Conservation (phyloP, 2,797 vertebrate species). For the Smutsia gigantea region DNA sequence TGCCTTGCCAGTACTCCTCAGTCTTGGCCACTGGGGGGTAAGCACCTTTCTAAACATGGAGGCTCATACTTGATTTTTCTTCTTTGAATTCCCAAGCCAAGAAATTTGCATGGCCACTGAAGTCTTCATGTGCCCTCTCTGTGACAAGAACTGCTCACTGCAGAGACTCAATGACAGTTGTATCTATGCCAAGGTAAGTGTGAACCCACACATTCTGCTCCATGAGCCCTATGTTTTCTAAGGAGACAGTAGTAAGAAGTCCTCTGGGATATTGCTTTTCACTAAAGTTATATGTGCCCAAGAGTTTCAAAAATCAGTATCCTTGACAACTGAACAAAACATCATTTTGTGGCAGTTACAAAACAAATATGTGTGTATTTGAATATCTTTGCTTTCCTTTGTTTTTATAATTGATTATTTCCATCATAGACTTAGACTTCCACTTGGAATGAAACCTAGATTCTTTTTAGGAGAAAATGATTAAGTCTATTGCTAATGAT, state of each 20-base stretch:
- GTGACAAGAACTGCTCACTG: slow-evolving; percentile 94
- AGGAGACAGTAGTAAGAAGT: neutral
- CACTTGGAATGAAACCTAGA: neutral
- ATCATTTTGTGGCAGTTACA: neutral
- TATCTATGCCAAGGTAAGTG: slow-evolving; percentile 96
- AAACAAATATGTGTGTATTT: neutral
- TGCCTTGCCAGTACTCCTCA: neutral
- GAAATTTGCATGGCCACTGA: slow-evolving; percentile 98
- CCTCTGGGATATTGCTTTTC: neutral
- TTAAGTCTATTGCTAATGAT: slow-evolving; percentile 7
- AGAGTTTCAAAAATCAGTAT: neutral
- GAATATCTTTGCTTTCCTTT: neutral
- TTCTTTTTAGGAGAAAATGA: neutral
- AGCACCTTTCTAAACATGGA: neutral
- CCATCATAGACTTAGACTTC: neutral
- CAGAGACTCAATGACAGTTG: slow-evolving; percentile 98
- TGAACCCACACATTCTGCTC: neutral
- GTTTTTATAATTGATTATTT: neutral
- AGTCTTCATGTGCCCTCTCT: slow-evolving; percentile 98
- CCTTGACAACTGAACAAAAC: neutral
- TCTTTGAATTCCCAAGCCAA: slow-evolving; percentile 87
- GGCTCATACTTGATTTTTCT: slow-evolving; percentile 41
- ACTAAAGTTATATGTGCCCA: neutral
- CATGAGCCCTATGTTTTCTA: neutral
- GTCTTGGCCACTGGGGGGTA: neutral